Evolutionary conservation across 2,113 vertebrate genomes (phyloP).

Genomic region (Cettia cetti): DNA sequence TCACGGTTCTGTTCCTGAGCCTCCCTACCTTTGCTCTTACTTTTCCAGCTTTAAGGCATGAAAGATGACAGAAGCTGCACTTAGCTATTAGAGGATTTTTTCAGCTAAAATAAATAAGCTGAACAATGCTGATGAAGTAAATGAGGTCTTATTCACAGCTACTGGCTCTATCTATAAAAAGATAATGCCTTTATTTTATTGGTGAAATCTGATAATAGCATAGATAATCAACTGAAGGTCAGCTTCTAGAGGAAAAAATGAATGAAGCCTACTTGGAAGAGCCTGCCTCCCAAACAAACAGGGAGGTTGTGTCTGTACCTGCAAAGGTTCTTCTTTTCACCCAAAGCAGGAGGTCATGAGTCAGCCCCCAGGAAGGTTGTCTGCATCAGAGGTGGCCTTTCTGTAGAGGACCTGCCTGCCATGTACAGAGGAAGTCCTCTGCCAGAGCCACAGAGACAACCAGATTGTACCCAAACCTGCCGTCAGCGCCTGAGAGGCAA

Average conservation of each 20-base stretch:
- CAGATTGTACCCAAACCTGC: neutral
- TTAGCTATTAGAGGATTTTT: neutral
- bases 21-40: neutral
- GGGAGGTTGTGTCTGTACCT: neutral
- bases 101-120: neutral
- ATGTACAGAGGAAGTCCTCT: neutral
- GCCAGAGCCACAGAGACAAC: neutral
- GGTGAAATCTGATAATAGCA: neutral
- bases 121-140: neutral
- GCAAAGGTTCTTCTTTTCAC: neutral
- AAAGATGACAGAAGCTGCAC: neutral
- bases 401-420: neutral
- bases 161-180: neutral
- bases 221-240: neutral
- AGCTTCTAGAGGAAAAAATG: neutral
- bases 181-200: neutral
- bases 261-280: neutral
- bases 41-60: neutral
- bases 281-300: neutral
- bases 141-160: neutral
- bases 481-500: rapidly evolving
- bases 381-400: neutral
- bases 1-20: neutral
- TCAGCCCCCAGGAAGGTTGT: neutral
- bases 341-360: neutral